Evolutionary conservation across 2,888 invertebrate genomes (phyloP), one percentile per base, ranked within the genome.

Genomic region (Synergus gifuensis): DNA sequence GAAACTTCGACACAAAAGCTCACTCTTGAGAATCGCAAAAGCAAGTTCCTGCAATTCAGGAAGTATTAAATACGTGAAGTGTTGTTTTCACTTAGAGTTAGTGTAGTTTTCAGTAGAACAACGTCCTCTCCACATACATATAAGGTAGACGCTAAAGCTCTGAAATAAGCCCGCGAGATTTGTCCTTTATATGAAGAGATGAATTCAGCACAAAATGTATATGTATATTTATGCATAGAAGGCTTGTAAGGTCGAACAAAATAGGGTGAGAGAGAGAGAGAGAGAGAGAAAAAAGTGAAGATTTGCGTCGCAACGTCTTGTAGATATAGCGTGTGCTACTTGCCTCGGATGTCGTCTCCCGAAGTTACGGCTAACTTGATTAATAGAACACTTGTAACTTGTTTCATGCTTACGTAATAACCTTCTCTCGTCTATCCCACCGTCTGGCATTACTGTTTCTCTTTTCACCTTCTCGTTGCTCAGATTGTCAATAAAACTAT

Each of bases 321-420:
- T 62, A 62, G 46, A 14, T 46, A 46, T 46, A 12, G 14, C 14
- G 46, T 46, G 46, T 11, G 79, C 78, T 81, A 81, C 82, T 82
- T 81, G 79, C 54, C 78, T 76, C 76, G 64, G 63, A 81, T 83
- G 83, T 81, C 83, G 80, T 78, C 78, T 44, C 83, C 83, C 81
- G 78, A 88, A 89, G 86, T 89, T 86, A 83, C 82, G 85, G 85
- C 85, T 88, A 90, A 89, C 89, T 86, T 88, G 89, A 90, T 90
- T 89, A 90, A 90, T 88, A 87, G 83, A 90, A 88, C 89, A 88
- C 88, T 88, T 85, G 86, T 86, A 86, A 88, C 86, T 87, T 89
- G 89, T 86, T 86, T 86, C 86, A 85, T 86, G 88, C 87, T 89
- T 89, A 87, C 86, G 86, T 89, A 88, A 89, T 89, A 87, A 87